Percentiles rank a stretch among this genome's conserved stretches.
Evolutionary conservation across 2,797 vertebrate species (phyloP).

Genomic region (Sebastes ruberrimus): DNA sequence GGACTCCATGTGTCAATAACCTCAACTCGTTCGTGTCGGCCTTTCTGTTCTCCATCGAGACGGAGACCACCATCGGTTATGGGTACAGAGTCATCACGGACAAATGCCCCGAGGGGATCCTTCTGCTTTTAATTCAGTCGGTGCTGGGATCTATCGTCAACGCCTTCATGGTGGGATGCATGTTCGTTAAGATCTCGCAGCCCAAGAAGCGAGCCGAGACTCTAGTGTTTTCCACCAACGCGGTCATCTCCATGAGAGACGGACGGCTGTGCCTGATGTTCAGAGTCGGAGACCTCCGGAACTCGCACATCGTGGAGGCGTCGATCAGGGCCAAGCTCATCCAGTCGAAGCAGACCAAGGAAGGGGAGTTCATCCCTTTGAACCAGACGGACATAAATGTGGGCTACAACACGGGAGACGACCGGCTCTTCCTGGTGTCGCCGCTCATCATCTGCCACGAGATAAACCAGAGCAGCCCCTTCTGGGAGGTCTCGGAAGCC

Average conservation of each 20-base stretch:
- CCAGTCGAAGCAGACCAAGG: slow-evolving; percentile 99
- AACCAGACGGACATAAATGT: slow-evolving; percentile 99
- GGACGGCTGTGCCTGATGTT: slow-evolving; percentile 99
- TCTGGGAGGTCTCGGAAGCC: slow-evolving; percentile 97
- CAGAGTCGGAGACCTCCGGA: slow-evolving; percentile 96
- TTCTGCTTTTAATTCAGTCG: slow-evolving; percentile 95
- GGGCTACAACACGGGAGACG: slow-evolving; percentile 97
- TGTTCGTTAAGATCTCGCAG: slow-evolving; percentile 99
- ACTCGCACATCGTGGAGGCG: slow-evolving; percentile 99
- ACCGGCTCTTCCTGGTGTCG: slow-evolving; percentile 97
- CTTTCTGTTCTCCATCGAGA: slow-evolving; percentile 99
- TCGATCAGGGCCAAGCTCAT: slow-evolving; percentile 98
- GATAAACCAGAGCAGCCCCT: slow-evolving; percentile 97
- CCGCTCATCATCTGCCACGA: slow-evolving; percentile 99
- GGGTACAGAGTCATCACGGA: slow-evolving; percentile 99
- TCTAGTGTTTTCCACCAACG: slow-evolving; percentile 96
- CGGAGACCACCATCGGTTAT: slow-evolving; percentile 98
- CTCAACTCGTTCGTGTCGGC: slow-evolving; percentile 97
- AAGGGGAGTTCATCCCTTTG: slow-evolving; percentile 98
- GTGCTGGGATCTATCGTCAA: slow-evolving; percentile 99
- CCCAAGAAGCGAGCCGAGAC: slow-evolving; percentile 99
- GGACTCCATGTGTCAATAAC: slow-evolving; percentile 98
- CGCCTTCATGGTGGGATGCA: slow-evolving; percentile 99
- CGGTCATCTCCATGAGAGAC: slow-evolving; percentile 97
- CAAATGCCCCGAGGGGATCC: slow-evolving; percentile 96